Evolutionary conservation across 2,113 vertebrate genomes (phyloP).

Genomic region (Chloebia gouldiae): DNA sequence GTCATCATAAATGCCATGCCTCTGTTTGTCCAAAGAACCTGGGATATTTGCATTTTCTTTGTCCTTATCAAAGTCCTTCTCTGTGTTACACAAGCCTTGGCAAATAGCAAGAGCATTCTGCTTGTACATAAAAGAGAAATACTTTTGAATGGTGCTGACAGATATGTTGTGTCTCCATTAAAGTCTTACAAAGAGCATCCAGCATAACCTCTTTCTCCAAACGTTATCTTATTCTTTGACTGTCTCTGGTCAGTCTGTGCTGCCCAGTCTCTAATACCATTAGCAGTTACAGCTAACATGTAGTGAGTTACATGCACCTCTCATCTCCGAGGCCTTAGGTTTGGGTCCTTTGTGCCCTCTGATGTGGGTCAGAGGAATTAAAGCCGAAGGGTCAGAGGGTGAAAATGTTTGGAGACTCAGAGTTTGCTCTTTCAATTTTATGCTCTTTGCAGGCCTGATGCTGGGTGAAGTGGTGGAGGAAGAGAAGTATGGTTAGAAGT

Average conservation of each 20-base stretch:
- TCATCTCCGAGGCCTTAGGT: neutral
- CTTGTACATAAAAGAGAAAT: neutral
- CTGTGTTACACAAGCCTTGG: neutral
- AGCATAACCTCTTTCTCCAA: neutral
- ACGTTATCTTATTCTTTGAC: neutral
- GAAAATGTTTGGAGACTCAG: neutral
- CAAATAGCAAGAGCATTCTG: neutral
- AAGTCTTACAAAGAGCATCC: neutral
- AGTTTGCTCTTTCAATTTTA: neutral
- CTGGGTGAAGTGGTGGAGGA: neutral
- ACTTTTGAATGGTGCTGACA: neutral
- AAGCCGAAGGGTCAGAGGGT: neutral
- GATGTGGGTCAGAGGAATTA: neutral
- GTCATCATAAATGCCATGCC: neutral
- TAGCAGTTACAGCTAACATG: neutral
- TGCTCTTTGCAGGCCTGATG: neutral
- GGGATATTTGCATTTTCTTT: neutral
- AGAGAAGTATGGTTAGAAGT: neutral
- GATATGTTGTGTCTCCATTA: rapidly evolving
- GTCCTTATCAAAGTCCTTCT: neutral
- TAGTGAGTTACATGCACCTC: neutral
- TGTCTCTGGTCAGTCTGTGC: neutral
- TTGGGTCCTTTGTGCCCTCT: neutral
- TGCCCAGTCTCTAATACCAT: neutral
- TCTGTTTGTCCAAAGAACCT: neutral